Evolutionary conservation across 2,888 invertebrate genomes (phyloP), one percentile per base, ranked within the genome.

Genomic region (Malthinus seriepunctatus): DNA sequence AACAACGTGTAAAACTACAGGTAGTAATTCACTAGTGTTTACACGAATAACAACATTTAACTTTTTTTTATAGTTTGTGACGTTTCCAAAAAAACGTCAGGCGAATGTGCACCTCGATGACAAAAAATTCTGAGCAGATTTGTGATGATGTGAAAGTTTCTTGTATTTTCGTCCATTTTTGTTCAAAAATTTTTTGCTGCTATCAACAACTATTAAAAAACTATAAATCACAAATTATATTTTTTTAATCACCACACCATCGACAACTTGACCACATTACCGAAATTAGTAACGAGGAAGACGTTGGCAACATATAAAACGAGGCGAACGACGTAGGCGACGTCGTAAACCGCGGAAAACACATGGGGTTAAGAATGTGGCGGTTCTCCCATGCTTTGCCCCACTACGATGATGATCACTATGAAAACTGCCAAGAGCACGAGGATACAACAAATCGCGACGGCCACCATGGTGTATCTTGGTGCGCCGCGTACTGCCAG

Each of bases 371-470:
- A 80, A 61, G 69, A 69, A 57, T 68, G 67, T 60, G 70, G 71
- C 53, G 75, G 75, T 42, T 71, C 72, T 71, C 86, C 86, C 76
- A 90, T 87, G 71, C 87, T 87, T 80, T 91, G 89, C 14, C 90
- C 91, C 63, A 90, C 88, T 66, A 90, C 88, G 70, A 91, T 90
- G 78, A 91, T 91, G 73, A 91, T 86, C 67, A 91, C 85, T 71
- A 91, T 91, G 82, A 91, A 91, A 68, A 91, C 90, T 68, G 89
- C 87, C 75, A 91, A 81, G 67, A 91, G 83, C 77, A 91, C 88
- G 73, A 91, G 83, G 73, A 91, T 90, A 79, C 90, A 91, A 81
- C 90, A 90, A 70, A 91, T 90, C 71, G 90, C 91, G 71, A 91
- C 90, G 64, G 90, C 90, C 75, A 91, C 88, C 91, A 91, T 91